These are phyloP conservation scores for Boulengeromyrus knoepffleri DNA, from an alignment of 2,113 vertebrate species.

Conservation along the genomic window DNA sequence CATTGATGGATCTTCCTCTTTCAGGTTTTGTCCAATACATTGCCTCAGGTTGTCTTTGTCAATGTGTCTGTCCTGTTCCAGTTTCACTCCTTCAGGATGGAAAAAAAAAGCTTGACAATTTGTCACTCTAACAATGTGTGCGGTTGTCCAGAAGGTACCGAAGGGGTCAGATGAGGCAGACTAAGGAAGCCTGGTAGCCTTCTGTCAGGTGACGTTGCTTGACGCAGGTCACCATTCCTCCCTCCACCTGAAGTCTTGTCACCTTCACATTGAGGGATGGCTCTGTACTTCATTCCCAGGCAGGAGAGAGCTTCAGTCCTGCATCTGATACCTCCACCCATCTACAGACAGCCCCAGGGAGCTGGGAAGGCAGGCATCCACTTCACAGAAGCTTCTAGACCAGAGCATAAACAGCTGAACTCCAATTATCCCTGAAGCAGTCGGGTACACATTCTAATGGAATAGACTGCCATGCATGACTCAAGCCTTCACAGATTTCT, in stretches of 20 bases:
- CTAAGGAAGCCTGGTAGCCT: neutral
- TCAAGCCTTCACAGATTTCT: neutral
- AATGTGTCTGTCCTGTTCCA: neutral
- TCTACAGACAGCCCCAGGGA: neutral
- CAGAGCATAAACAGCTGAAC: neutral
- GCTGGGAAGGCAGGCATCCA: neutral
- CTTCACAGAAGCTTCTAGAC: neutral
- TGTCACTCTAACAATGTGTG: neutral
- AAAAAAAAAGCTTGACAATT: neutral
- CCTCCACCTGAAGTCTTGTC: neutral
- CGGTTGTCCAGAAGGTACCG: neutral
- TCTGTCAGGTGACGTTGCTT: neutral
- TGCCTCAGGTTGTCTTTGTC: neutral
- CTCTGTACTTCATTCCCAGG: neutral
- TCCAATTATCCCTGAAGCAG: constrained; percentile 12
- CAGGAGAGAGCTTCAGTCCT: neutral
- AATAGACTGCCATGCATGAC: constrained; percentile 2
- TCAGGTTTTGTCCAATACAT: neutral
- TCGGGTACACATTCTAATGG: neutral
- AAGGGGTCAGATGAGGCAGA: neutral
- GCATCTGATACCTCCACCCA: neutral
- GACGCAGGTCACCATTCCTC: neutral
- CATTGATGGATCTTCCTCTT: neutral
- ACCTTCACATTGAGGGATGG: neutral
- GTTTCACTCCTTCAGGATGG: neutral